A percentile compares a stretch with the other conserved stretches of the same genome.
These are phyloP conservation scores for Sarcophaga subvicina DNA, from an alignment of 2,888 invertebrate genomes.

Conservation along the genomic window DNA sequence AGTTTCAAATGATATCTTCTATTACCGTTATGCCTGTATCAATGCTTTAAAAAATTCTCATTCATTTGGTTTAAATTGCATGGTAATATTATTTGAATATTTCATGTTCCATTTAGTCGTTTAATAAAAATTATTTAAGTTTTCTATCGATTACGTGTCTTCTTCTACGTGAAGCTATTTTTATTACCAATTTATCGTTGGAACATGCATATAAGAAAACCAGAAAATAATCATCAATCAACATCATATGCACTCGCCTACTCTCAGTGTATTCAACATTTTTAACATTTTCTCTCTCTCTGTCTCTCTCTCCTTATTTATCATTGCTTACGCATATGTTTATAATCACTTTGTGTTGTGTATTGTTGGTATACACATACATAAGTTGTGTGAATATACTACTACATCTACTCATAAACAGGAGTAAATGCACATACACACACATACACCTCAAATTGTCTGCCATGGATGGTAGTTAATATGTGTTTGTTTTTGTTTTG, in stretches of 20 bases:
- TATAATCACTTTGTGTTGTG: slow-evolving; percentile 21
- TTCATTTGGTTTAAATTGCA: no score
- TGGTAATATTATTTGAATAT: no score
- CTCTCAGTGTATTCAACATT: no score
- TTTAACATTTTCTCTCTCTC: neutral
- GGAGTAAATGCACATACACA: no score
- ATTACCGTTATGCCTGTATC: no score
- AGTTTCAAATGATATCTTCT: no score
- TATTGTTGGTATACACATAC: no score
- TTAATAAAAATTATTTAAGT: neutral
- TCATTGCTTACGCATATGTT: slow-evolving; percentile 36
- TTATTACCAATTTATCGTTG: slow-evolving; percentile 8
- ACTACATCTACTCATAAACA: no score
- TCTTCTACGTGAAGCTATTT: neutral
- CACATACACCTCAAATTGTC: no score
- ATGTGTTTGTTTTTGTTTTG: neutral
- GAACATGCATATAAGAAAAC: neutral
- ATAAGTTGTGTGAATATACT: no score
- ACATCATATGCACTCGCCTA: slow-evolving; percentile 16
- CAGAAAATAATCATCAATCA: slow-evolving; percentile 50
- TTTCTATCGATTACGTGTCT: neutral
- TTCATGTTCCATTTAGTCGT: neutral
- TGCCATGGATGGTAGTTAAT: no score
- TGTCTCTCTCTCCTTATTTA: neutral
- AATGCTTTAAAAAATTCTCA: no score